Base-by-base conservation (phyloP, 2,888 invertebrate genomes). In the Polia nebulosa region DNA sequence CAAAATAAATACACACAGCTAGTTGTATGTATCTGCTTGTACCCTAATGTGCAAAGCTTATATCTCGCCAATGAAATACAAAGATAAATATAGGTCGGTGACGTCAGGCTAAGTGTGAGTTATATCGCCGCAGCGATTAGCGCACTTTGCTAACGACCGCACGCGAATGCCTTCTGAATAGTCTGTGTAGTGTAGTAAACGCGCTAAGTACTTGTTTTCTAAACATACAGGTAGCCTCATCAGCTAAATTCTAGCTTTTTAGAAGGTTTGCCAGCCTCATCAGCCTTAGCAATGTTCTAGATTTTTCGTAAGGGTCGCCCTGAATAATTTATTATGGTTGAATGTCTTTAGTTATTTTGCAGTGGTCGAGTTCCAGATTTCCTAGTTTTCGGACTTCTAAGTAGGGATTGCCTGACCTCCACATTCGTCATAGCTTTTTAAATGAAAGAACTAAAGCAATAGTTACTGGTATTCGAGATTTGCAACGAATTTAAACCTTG, bases 41-140 rank as follows among this genome's bases (percentile, higher is more conserved):
- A 36, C 11, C 11, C 9, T 20, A 1, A 34, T 17, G 20, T 17
- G 15, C 5, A 9, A 13, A 11, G 22, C n/a, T 41, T 27, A 25
- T 44, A 58, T 29, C 22, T 41, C 22, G 15, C 27, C 52, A 53
- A 32, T 69, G 47, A 34, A 75, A 63, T 34, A 76, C 55, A 60
- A 22, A 57, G 72, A 49, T 68, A 49, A 32, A 55, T 73, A 27
- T 47, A 52, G 49, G 41, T 53, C 29, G 59, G 47, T 41, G 44
- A 61, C 66, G 52, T 71, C 52, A 36, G 41, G 45, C 17, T 58
- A 77, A 77, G 60, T 66, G 60, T 44, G 47, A 77, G 56, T 66
- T 77, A 77, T 61, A 77, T 72, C 57, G 44, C 75, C 66, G 20
- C 78, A 75, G 67, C 66, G 66, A 76, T 76, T 77, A 76, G 72